These are phyloP conservation scores for Ivindomyrus marchei DNA, from an alignment of 2,113 vertebrate species.

Conservation along the genomic window DNA sequence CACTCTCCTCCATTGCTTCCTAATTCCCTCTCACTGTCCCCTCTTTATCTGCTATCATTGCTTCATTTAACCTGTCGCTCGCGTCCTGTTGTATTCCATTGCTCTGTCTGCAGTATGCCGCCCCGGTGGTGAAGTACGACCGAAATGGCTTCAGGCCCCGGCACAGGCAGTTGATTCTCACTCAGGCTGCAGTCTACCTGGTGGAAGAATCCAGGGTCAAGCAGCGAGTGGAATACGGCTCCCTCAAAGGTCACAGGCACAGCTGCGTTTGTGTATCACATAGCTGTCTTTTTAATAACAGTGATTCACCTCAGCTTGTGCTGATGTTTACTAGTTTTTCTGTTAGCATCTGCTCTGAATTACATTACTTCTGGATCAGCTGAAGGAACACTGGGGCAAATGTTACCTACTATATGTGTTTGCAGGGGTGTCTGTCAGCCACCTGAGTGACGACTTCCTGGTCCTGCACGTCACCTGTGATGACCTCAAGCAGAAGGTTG, in stretches of 20 bases:
- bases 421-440: conserved; percentile 71
- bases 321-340: neutral
- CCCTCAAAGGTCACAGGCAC: conserved; percentile 67
- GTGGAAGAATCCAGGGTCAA: conserved; percentile 82
- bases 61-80: neutral
- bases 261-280: neutral
- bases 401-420: neutral
- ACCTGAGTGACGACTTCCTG: conserved; percentile 61
- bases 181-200: conserved; percentile 67
- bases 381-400: neutral
- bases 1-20: neutral
- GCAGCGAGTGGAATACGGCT: conserved; percentile 74
- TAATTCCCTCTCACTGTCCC: neutral
- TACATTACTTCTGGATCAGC: neutral
- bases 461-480: conserved; percentile 67
- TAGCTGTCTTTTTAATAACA: neutral
- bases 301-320: neutral
- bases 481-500: conserved; percentile 67
- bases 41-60: neutral
- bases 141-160: conserved; percentile 80
- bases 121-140: conserved; percentile 81
- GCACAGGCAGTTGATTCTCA: conserved; percentile 76
- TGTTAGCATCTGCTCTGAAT: neutral
- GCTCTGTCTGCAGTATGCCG: conserved; percentile 67
- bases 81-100: neutral